These are phyloP conservation scores for Plagiodera versicolora DNA, from an alignment of 2,888 invertebrate species.

Conservation along the genomic window DNA sequence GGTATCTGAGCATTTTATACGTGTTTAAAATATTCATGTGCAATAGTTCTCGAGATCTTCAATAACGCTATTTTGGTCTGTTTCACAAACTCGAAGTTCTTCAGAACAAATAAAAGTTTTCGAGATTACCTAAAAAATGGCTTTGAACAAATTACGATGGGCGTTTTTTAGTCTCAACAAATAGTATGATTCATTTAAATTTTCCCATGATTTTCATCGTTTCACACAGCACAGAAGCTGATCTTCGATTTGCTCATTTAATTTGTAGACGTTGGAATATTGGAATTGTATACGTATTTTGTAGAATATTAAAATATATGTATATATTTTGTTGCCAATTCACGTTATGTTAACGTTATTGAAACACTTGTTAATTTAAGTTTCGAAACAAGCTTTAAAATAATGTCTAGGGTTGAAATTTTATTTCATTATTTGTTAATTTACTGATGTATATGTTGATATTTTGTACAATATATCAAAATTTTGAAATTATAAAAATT, in stretches of 20 bases:
- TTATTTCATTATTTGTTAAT: constrained; percentile 31
- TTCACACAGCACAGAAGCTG: constrained; percentile 16
- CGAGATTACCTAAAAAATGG: too few species aligned
- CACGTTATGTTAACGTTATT: constrained; percentile 42
- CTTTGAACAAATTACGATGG: too few species aligned
- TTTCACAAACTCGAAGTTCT: too few species aligned
- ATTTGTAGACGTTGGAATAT: constrained; percentile 29
- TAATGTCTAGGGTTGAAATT: constrained; percentile 34
- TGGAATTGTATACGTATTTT: constrained; percentile 30
- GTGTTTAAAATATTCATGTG: too few species aligned
- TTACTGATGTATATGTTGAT: constrained; percentile 32
- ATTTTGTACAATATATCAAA: constrained; percentile 33
- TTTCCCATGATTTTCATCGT: too few species aligned
- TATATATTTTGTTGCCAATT: constrained; percentile 35
- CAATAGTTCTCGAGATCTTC: neutral
- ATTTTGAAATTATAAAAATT: constrained; percentile 27
- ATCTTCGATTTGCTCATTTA: constrained; percentile 27
- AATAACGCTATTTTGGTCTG: neutral
- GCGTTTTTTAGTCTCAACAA: too few species aligned
- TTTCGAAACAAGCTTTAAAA: constrained; percentile 40
- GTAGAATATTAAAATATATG: constrained; percentile 25
- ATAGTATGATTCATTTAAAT: too few species aligned
- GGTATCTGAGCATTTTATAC: too few species aligned
- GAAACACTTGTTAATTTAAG: constrained; percentile 41
- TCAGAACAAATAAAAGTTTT: too few species aligned